These are phyloP conservation scores for Amblyjoppa fuscipennis DNA, from an alignment of 2,888 invertebrate genomes.

Conservation along the genomic window DNA sequence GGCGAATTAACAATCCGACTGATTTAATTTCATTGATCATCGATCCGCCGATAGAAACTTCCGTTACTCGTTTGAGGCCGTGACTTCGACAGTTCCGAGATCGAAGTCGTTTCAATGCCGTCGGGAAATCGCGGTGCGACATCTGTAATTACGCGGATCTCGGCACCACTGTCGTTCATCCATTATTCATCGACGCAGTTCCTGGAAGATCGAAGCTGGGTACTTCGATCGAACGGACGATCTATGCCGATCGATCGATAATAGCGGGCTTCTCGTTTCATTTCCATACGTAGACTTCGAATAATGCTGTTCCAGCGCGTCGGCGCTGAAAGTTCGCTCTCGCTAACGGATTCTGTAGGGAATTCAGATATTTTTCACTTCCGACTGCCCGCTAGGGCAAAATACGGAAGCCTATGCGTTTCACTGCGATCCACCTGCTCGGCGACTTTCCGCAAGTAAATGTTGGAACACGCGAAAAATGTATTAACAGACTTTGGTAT, in stretches of 20 bases:
- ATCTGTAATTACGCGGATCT: not conserved
- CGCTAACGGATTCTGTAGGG: not conserved
- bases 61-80: not conserved
- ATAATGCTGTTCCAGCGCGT: not conserved
- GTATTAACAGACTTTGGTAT: no score
- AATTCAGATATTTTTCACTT: not conserved
- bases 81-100: not conserved
- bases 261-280: not conserved
- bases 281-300: not conserved
- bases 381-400: no score
- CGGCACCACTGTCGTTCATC: not conserved
- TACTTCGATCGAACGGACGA: not conserved
- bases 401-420: no score
- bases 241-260: not conserved
- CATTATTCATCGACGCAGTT: conserved; percentile 6
- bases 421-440: no score
- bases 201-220: not conserved
- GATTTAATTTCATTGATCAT: not conserved
- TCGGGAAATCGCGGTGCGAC: not conserved
- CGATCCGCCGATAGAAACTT: not conserved
- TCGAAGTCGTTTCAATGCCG: conserved; percentile 4
- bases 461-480: no score
- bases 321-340: not conserved
- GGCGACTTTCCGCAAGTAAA: no score
- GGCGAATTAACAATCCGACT: not conserved